Conservation (phyloP, 2,113 vertebrate species). For the Australoheros scitulus region DNA sequence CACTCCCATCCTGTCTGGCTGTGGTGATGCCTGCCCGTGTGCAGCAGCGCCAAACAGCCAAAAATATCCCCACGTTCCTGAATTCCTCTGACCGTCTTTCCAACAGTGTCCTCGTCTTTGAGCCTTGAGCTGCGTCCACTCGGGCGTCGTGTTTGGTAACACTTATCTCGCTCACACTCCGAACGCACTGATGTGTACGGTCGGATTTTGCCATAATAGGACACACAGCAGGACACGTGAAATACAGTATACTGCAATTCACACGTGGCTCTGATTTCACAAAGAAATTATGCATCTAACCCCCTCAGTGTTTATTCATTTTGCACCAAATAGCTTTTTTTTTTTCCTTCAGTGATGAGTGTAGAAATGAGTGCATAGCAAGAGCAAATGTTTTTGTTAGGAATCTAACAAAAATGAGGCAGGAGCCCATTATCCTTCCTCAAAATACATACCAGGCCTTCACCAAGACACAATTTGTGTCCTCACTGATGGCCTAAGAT, state of each 20-base stretch:
- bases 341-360: background rate
- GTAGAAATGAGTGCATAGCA: background rate
- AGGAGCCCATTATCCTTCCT: slow-evolving; percentile 58
- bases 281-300: slow-evolving; percentile 5
- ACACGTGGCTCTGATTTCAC: background rate
- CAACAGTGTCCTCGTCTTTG: background rate
- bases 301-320: slow-evolving; percentile 9
- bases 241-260: background rate
- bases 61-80: rapidly evolving
- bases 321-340: slow-evolving; percentile 2
- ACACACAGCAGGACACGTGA: rapidly evolving
- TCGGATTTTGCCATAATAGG: background rate
- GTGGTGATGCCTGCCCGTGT: background rate
- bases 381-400: slow-evolving; percentile 10
- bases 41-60: background rate
- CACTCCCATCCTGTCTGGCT: background rate
- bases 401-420: slow-evolving; percentile 40
- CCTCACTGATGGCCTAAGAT: slow-evolving; percentile 51
- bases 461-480: slow-evolving; percentile 34
- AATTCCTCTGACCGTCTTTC: background rate
- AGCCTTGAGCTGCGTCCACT: rapidly evolving
- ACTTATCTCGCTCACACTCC: no score
- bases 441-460: slow-evolving; percentile 44
- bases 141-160: background rate
- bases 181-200: no score